Evolutionary conservation across 1,140 invertebrate species (phyloP).

Genomic region (Diorhabda elongata): DNA sequence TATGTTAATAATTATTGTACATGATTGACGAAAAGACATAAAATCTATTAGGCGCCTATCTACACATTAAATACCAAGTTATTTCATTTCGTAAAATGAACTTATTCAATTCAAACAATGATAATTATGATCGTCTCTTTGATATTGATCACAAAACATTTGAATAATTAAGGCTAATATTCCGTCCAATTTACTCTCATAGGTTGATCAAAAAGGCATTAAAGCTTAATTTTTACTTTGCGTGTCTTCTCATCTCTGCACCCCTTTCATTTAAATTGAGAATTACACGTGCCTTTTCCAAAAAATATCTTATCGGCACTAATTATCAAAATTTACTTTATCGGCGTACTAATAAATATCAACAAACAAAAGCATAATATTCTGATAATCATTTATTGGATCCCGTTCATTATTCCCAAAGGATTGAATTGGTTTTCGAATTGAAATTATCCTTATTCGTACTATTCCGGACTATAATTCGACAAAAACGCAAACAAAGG

Average conservation of each 20-base stretch:
- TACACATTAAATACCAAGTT: too few species aligned
- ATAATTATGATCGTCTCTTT: neutral
- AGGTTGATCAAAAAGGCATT: neutral
- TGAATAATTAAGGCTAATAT: neutral
- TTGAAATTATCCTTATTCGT: constrained; percentile 9
- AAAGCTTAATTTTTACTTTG: neutral
- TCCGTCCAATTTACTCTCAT: neutral
- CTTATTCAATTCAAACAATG: too few species aligned
- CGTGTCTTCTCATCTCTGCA: neutral
- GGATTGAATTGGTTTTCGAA: constrained; percentile 8
- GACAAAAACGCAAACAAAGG: constrained; percentile 7
- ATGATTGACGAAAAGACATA: too few species aligned
- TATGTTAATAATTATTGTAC: too few species aligned
- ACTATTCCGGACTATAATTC: neutral
- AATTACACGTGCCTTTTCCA: neutral
- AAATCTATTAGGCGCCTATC: too few species aligned
- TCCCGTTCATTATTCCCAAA: constrained; percentile 12
- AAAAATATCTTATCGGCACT: neutral
- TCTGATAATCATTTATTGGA: constrained; percentile 10
- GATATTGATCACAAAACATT: neutral
- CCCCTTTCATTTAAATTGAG: neutral
- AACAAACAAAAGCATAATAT: constrained; percentile 5
- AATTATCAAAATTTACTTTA: neutral
- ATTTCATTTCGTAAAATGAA: too few species aligned
- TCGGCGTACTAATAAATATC: neutral